These are phyloP conservation scores for Melanogrammus aeglefinus DNA, from an alignment of 2,797 vertebrate species.

Conservation along the genomic window DNA sequence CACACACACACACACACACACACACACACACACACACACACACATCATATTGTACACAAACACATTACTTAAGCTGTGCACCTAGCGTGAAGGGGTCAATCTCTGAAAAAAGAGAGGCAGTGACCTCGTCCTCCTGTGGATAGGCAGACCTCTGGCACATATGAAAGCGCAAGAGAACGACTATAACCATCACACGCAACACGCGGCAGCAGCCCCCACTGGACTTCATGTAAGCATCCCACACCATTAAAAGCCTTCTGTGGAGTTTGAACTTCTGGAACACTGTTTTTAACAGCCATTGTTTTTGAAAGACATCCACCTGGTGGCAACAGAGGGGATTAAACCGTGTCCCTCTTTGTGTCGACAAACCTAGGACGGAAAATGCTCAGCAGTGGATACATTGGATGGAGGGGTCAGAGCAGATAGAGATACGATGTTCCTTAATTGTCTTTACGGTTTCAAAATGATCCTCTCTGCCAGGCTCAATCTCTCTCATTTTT, in stretches of 20 bases:
- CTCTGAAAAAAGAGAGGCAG: not conserved
- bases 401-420: not conserved
- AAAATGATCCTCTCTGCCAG: not conserved
- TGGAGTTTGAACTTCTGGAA: conserved; percentile 25
- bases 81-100: not conserved
- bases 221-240: not conserved
- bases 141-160: not conserved
- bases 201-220: not conserved
- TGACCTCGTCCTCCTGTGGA: not conserved
- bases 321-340: conserved; percentile 65
- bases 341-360: conserved; percentile 47
- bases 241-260: not conserved
- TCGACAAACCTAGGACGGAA: conserved; percentile 28
- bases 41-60: not conserved
- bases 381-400: not conserved
- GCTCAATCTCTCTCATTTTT: not conserved
- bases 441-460: too few relatives aligned
- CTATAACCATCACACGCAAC: not conserved
- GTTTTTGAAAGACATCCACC: conserved; percentile 74
- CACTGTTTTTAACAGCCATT: conserved; percentile 46
- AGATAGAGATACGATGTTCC: not conserved
- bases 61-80: not conserved
- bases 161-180: not conserved
- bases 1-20: not conserved
- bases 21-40: too few relatives aligned